These are phyloP conservation scores for Onthophagus sagittarius DNA, from an alignment of 2,888 invertebrate genomes.

Conservation along the genomic window DNA sequence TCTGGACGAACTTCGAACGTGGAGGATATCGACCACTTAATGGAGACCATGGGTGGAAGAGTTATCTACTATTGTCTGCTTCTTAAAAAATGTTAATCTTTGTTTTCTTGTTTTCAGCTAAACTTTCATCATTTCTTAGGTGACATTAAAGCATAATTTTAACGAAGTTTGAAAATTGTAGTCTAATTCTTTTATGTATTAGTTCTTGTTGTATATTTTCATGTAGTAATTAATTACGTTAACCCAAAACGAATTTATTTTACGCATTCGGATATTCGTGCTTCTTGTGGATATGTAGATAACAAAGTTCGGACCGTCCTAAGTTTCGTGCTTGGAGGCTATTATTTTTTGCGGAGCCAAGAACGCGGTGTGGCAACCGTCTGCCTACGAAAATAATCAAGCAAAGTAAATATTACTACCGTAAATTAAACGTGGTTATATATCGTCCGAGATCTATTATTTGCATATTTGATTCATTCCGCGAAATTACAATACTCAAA, in stretches of 20 bases:
- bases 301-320: constrained; percentile 3
- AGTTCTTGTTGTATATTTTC: no score
- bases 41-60: no score
- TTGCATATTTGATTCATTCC: constrained; percentile 49
- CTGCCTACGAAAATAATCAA: constrained; percentile 44
- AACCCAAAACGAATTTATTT: constrained; percentile 29
- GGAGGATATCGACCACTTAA: no score
- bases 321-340: constrained; percentile 42
- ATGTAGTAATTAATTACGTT: no score
- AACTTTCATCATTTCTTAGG: no score
- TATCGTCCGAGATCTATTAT: constrained; percentile 45
- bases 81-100: no score
- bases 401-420: constrained; percentile 49
- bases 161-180: no score
- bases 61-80: no score
- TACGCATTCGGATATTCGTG: not conserved
- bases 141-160: no score
- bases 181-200: no score
- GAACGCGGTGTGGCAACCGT: not conserved
- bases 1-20: no score
- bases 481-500: constrained; percentile 29
- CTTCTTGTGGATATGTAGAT: constrained; percentile 14
- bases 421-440: constrained; percentile 49
- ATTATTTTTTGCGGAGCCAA: constrained; percentile 37
- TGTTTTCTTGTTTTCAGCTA: no score